Evolutionary conservation across 2,797 vertebrate species (phyloP).

Genomic region (Artibeus lituratus): DNA sequence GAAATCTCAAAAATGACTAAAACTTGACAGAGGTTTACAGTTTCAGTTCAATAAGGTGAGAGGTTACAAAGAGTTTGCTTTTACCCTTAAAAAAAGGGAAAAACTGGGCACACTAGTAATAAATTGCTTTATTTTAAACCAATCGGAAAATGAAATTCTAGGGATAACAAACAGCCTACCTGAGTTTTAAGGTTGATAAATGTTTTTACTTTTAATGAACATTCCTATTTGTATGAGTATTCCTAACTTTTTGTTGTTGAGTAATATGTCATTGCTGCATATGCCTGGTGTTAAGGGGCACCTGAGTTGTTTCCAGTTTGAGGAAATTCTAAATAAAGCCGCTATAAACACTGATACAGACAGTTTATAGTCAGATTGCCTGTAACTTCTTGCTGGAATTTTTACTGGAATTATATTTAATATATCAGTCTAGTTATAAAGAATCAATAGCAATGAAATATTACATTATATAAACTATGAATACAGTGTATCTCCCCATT

Average conservation of each 20-base stretch:
- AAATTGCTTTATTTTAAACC: neutral
- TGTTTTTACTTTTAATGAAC: neutral
- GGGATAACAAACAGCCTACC: neutral
- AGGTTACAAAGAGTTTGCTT: neutral
- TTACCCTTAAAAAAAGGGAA: neutral
- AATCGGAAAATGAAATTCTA: neutral
- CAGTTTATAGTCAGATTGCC: neutral
- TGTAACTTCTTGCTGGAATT: neutral
- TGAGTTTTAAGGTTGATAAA: neutral
- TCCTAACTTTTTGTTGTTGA: neutral
- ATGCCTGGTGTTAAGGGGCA: neutral
- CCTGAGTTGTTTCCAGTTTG: neutral
- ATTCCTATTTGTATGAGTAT: neutral
- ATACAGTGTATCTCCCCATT: neutral
- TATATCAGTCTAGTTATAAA: neutral
- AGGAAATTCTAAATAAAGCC: neutral
- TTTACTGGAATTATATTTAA: neutral
- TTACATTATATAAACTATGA: neutral
- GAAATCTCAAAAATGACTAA: neutral
- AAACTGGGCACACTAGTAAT: neutral
- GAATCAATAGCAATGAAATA: neutral
- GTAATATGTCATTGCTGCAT: neutral
- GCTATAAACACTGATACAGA: neutral
- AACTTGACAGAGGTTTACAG: neutral
- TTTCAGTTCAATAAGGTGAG: neutral